phyloP scores from a whole-genome alignment of 1,140 invertebrate genomes.

The Potamilus streckersoni region DNA sequence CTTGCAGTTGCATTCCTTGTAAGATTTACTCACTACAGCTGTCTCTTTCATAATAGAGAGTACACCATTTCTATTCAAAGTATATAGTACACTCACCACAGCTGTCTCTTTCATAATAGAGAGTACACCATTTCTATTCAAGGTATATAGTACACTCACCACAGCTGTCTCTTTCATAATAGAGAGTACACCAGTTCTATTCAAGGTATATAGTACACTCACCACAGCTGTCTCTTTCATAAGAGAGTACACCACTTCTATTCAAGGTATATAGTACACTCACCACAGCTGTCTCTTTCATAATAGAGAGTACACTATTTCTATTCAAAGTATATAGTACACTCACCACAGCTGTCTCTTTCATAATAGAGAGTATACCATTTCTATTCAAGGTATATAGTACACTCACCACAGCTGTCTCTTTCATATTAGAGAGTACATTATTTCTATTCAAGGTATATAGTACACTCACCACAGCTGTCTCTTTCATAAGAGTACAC shows the following conservation, averaged over 20 bases:
- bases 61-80: constrained; percentile 71
- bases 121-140: constrained; percentile 78
- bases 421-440: constrained; percentile 86
- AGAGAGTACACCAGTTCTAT: constrained; percentile 76
- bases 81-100: no score
- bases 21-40: constrained; percentile 71
- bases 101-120: constrained; percentile 89
- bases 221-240: constrained; percentile 85
- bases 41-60: constrained; percentile 89
- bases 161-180: constrained; percentile 90
- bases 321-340: constrained; percentile 76
- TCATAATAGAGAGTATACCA: constrained; percentile 83
- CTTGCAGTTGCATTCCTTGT: constrained; percentile 39
- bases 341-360: constrained; percentile 81
- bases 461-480: constrained; percentile 73
- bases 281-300: constrained; percentile 84
- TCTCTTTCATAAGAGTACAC: constrained; percentile 84
- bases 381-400: constrained; percentile 78
- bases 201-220: constrained; percentile 73
- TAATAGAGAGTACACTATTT: constrained; percentile 80
- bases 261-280: constrained; percentile 75
- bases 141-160: constrained; percentile 71
- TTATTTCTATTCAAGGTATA: constrained; percentile 78
- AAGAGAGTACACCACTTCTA: constrained; percentile 76
- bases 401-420: constrained; percentile 76